Percentiles rank a stretch among this genome's conserved stretches.
phyloP scores from a whole-genome alignment of 2,113 vertebrate genomes.

The Canis aureus region DNA sequence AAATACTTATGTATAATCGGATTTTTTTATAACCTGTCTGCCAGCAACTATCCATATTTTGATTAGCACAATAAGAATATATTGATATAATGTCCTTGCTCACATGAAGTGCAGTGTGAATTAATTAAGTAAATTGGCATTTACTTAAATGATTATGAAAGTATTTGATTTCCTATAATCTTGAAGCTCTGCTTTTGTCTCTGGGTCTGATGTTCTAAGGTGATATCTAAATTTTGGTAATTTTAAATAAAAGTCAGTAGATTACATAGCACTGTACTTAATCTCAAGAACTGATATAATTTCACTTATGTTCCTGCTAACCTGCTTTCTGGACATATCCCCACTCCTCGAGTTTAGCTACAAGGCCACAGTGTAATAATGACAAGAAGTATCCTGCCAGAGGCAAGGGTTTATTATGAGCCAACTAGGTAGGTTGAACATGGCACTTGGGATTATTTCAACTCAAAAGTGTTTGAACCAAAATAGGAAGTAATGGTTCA shows the following conservation, averaged over 20 bases:
- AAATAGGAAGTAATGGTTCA: not conserved
- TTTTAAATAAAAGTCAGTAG: conserved; percentile 38
- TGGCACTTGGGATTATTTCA: not conserved
- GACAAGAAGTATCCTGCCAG: not conserved
- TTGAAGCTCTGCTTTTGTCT: conserved; percentile 34
- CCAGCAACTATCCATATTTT: conserved; percentile 47
- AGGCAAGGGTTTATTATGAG: not conserved
- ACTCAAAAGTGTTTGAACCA: not conserved
- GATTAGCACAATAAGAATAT: not conserved
- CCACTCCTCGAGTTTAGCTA: not conserved
- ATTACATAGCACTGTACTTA: not conserved
- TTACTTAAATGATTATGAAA: conserved; percentile 18
- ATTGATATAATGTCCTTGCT: not conserved
- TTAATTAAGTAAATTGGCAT: not conserved
- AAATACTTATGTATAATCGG: not conserved
- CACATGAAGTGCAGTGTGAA: not conserved
- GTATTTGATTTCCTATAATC: conserved; percentile 15
- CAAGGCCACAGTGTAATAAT: not conserved
- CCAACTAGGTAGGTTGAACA: not conserved
- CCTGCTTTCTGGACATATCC: not conserved
- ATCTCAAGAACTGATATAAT: not conserved
- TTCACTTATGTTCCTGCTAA: not conserved
- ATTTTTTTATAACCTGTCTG: conserved; percentile 36
- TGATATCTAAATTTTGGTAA: conserved; percentile 37
- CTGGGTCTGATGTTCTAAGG: not conserved